A percentile compares a stretch with the other conserved stretches of the same genome.
Evolutionary conservation across 1,140 invertebrate genomes (phyloP).

Genomic region (Neotoxoptera formosana): DNA sequence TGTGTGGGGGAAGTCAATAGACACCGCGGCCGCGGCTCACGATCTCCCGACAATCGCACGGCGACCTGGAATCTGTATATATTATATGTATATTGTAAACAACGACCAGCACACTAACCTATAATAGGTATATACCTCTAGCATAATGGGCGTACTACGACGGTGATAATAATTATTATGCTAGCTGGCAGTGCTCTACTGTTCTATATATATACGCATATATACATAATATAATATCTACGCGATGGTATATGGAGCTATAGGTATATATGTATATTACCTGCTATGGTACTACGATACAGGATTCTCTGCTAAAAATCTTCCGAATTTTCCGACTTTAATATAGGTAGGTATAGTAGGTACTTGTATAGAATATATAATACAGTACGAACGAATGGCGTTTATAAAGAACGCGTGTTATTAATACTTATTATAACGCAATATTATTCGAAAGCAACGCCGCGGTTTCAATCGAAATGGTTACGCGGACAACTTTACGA

Average conservation of each 20-base stretch:
- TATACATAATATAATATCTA: background rate
- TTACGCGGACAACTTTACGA: background rate
- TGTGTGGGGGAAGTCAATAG: background rate
- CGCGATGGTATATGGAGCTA: too few species aligned
- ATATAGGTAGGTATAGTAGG: background rate
- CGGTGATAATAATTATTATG: background rate
- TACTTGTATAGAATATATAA: too few species aligned
- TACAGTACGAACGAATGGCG: too few species aligned
- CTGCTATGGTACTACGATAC: background rate
- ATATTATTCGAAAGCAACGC: background rate
- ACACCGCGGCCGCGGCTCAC: background rate
- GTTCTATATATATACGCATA: constrained; percentile 1
- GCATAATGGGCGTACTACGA: background rate
- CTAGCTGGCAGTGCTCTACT: background rate
- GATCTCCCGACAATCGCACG: background rate
- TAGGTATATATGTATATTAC: too few species aligned
- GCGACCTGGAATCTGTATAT: background rate
- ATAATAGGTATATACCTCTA: background rate
- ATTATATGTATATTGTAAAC: constrained; percentile 13
- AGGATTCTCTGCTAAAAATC: background rate
- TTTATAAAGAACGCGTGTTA: too few species aligned
- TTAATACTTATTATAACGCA: too few species aligned
- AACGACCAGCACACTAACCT: background rate
- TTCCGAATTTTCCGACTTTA: background rate
- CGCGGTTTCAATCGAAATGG: background rate